Evolutionary conservation across 64 coral and sea anemone species (phyloP), one percentile per base, ranked within the genome.

Genomic region (Porites australiensis): DNA sequence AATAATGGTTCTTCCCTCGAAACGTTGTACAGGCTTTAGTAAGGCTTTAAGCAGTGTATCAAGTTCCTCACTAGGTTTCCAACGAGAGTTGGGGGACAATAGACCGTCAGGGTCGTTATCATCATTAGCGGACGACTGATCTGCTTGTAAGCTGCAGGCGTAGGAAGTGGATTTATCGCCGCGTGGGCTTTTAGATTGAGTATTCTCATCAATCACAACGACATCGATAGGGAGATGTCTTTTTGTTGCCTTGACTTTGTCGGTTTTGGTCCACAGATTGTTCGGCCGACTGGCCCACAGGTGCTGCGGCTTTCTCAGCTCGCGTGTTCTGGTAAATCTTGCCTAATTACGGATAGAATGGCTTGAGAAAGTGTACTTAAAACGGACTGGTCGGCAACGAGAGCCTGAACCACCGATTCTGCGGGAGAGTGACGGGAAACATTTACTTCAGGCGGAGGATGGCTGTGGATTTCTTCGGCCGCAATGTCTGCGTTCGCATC

Each of bases 61-160:
- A 55, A 93, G 91, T 71, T 93, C 91, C 48, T 88, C 84, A 46
- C 92, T 93, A 12, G 83, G 65, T 62, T 93, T 60, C 92, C 92
- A 88, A 13, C 92, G 85, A 22, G 92, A 88, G 65, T 87, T 82
- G 66, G 74, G 72, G 8, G 60, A 79, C n/a, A 50, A 20, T 0
- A 80, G 86, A 13, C 86, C 70, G 50, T 88, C 86, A 58, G 44
- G 46, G 21, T 88, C 54, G 69, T 46, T 55, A 48, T 88, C 86
- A n/a, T 66, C 64, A n/a, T n/a, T n/a, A n/a, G n/a, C n/a, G n/a
- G n/a, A n/a, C n/a, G n/a, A n/a, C n/a, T n/a, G n/a, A n/a, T n/a
- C n/a, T n/a, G n/a, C n/a, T n/a, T n/a, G n/a, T n/a, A n/a, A n/a
- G n/a, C n/a, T n/a, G n/a, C n/a, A n/a, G n/a, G n/a, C n/a, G n/a